Conservation (phyloP, 2,113 vertebrate genomes). For the Dolichotis patagonum region DNA sequence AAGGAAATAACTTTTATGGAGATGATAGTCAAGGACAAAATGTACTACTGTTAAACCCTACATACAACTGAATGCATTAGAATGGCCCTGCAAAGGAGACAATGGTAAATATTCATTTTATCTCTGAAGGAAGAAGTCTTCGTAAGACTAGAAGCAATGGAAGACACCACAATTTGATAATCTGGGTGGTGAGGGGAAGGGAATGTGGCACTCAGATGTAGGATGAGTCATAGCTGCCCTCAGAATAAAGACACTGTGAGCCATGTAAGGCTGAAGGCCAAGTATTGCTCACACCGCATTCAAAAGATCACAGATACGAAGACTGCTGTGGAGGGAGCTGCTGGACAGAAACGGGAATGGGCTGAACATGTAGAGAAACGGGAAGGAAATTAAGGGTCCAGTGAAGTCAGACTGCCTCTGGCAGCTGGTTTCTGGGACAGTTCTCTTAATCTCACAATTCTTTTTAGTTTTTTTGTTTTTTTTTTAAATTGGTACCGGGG, state of each 20-base stretch:
- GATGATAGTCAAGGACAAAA: background rate
- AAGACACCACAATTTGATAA: background rate
- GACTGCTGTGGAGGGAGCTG: background rate
- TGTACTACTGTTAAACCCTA: background rate
- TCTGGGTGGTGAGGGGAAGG: background rate
- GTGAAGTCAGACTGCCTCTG: background rate
- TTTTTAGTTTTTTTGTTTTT: no score
- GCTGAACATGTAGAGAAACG: background rate
- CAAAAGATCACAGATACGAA: background rate
- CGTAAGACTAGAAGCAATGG: background rate
- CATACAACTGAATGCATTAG: background rate
- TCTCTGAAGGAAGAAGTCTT: constrained; percentile 23
- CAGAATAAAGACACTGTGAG: background rate
- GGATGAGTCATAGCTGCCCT: background rate
- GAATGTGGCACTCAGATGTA: background rate
- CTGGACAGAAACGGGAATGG: background rate
- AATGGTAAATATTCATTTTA: background rate
- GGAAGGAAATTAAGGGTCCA: constrained; percentile 5
- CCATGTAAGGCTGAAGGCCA: background rate
- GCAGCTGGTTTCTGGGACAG: background rate
- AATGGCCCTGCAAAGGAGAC: background rate
- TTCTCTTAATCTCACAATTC: background rate
- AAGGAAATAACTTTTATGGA: background rate
- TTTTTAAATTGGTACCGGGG: no score
- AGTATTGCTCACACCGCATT: background rate